Conservation (phyloP, 2,888 invertebrate species). For the Hermaeophaga mercurialis region DNA sequence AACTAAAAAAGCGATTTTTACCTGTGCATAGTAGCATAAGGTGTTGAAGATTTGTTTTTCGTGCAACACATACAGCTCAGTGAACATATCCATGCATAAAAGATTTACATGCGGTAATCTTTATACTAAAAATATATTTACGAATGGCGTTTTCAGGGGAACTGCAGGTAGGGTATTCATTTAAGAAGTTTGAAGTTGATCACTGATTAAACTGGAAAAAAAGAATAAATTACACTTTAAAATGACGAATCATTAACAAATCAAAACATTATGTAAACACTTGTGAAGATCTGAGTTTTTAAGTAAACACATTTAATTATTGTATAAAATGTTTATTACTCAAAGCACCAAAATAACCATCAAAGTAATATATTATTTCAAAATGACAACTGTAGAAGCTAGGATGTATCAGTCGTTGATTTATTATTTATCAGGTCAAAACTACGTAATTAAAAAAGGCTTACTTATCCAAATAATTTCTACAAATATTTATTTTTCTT, state of each 20-base stretch:
- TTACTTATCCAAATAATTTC: slow-evolving; percentile 5
- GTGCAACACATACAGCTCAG: slow-evolving; percentile 35
- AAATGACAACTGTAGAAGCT: background rate
- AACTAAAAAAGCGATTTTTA: slow-evolving; percentile 20
- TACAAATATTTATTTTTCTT: slow-evolving; percentile 9
- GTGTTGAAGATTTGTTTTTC: slow-evolving; percentile 32
- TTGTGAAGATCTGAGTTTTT: no score
- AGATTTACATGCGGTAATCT: slow-evolving; percentile 30
- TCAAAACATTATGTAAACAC: no score
- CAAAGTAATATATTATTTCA: background rate
- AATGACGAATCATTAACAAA: no score
- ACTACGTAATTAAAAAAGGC: background rate
- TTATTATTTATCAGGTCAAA: background rate
- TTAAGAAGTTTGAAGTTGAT: slow-evolving; percentile 5
- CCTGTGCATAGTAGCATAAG: slow-evolving; percentile 35
- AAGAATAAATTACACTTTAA: no score
- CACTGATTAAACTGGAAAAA: slow-evolving; percentile 19
- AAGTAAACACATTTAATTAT: slow-evolving; percentile 9
- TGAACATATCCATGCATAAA: slow-evolving; percentile 36
- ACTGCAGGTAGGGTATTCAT: slow-evolving; percentile 29
- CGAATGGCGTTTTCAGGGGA: slow-evolving; percentile 26
- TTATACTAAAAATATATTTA: slow-evolving; percentile 32
- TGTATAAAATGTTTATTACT: background rate
- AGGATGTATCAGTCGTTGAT: background rate
- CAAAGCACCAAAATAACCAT: background rate